Conservation (phyloP, 2,888 invertebrate species). For the Petrolisthes manimaculis region DNA sequence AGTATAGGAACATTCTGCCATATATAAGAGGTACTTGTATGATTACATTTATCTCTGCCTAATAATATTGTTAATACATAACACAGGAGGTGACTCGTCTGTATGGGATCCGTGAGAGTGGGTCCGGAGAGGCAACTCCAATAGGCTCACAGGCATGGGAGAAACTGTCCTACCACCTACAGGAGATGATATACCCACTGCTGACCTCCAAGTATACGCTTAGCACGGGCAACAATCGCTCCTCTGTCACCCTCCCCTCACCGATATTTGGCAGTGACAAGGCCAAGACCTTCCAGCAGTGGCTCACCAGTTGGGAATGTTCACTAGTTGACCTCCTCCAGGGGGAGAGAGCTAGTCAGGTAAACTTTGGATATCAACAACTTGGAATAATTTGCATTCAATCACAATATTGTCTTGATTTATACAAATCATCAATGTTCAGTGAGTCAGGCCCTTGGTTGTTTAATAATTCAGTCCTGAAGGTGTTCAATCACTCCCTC, state of each 20-base stretch:
- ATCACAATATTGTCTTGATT: no score
- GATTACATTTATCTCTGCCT: not conserved
- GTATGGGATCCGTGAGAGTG: slow-evolving; percentile 59
- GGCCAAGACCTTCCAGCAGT: slow-evolving; percentile 66
- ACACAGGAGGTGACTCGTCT: slow-evolving; percentile 59
- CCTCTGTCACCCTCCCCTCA: slow-evolving; percentile 33
- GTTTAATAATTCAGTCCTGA: not conserved
- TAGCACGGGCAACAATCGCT: slow-evolving; percentile 28
- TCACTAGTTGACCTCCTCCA: slow-evolving; percentile 66
- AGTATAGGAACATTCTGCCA: no score
- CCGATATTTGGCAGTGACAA: slow-evolving; percentile 67
- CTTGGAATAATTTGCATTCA: not conserved
- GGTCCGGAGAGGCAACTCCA: slow-evolving; percentile 28
- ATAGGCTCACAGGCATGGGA: slow-evolving; percentile 55
- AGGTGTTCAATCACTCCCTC: not conserved
- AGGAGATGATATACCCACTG: slow-evolving; percentile 63
- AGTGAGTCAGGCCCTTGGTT: no score
- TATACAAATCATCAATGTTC: no score
- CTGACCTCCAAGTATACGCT: slow-evolving; percentile 64
- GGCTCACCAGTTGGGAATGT: slow-evolving; percentile 67
- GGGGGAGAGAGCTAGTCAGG: slow-evolving; percentile 56
- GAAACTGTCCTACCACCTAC: slow-evolving; percentile 51
- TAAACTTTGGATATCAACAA: slow-evolving; percentile 11
- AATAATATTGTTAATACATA: not conserved
- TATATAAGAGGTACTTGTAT: no score